Base-by-base conservation (phyloP, 1,140 invertebrate genomes). In the Heterodera carotae region DNA sequence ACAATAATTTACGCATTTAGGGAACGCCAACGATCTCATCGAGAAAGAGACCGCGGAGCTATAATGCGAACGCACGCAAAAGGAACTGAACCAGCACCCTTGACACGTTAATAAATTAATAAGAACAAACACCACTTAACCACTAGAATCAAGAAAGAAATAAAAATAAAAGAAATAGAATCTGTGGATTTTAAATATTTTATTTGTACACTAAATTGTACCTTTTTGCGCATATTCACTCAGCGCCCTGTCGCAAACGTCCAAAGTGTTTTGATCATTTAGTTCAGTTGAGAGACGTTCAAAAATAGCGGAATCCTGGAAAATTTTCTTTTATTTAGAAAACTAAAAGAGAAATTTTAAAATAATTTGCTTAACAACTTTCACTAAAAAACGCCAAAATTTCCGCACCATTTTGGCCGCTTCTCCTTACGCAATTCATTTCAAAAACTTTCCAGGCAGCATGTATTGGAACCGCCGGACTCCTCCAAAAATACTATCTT, bases 191-290 rank as follows among this genome's bases (percentile, higher is more conserved):
- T 8, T 8, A 8, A 43, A 0, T 8, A 53, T 18, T 25, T 53
- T 56, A 2, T 43, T 43, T 43, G n/a, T n/a, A n/a, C n/a, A n/a
- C n/a, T n/a, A n/a, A n/a, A n/a, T n/a, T 43, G 39, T 31, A 74
- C 72, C 72, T 73, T 94, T 92, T 5, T 91, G 91, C 2, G 97
- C 97, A 90, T 98, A 99, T 73, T 92, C 90, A 88, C 97, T 93
- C 66, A 99, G 90, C 90, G 98, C 95, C 68, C 92, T 90, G 4
- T 97, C 95, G 94, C 5, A 90, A 86, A 34, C 93, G 92, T 22
- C 48, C 39, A 91, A 90, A 71, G 88, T 88, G 33, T 75, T 69
- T 36, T 88, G 53, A 84, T 84, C 73, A 29, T 80, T 86, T 83
- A 70, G 36, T 62, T 62, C 56, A 33, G 89, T 82, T 62, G 84